Base-by-base conservation (phyloP, 2,113 vertebrate species). In the Paracanthobrama guichenoti region DNA sequence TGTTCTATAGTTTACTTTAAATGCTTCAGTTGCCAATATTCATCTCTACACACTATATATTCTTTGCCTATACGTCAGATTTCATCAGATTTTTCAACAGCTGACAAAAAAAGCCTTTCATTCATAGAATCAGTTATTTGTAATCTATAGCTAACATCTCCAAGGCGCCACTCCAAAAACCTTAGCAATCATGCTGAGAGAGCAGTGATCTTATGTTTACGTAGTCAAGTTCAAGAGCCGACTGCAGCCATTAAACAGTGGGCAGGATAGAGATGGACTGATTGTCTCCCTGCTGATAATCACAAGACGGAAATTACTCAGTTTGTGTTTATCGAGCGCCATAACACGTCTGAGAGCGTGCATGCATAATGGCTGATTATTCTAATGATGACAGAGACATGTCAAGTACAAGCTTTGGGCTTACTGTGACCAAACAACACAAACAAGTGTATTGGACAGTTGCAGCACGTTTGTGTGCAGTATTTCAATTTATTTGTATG, bases 361-460 rank as follows among this genome's bases (percentile, higher is more conserved):
- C 85, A 80, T 93, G 89, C 93, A 93, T 91, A 93, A 93, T 77
- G 59, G 88, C 90, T 92, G 89, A 90, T 93, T 89, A 91, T 94
- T 93, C 83, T 88, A 93, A 94, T 90, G 88, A 92, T 89, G 88
- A 93, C 90, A 28, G 74, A 35, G 48, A 57, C 50, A 28, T 28
- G 74, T 83, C 66, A 81, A 77, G 74, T 73, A 77, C 7, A 46
- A 64, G 39, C n/a, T 24, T 7, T 22, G 71, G 71, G 9, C 42
- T 50, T 81, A 28, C 46, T 26, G 10, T 81, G 31, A 42, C 57
- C 31, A 24, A n/a, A 78, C 50, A 35, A 42, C 13, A 28, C 44
- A 74, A 74, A 10, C 4, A n/a, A 3, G 24, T 13, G 67, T 44
- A 72, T 72, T 44, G 44, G 39, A 44, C 20, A 44, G 39, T 72